Evolutionary conservation across 2,888 invertebrate genomes (phyloP).

Genomic region (Pandemis cinnamomeana): DNA sequence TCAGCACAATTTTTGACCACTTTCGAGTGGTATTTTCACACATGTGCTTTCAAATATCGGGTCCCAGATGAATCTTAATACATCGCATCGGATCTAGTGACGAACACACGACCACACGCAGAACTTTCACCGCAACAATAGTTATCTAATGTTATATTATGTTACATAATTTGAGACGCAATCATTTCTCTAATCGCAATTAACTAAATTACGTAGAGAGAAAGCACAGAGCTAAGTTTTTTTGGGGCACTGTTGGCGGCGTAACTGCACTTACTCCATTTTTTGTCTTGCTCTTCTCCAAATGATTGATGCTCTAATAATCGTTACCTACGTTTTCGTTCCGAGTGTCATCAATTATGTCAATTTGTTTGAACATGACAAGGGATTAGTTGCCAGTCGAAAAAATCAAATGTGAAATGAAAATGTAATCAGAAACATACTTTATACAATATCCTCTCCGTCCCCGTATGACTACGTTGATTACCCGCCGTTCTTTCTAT

Average conservation of each 20-base stretch:
- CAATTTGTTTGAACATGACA: too few relatives aligned
- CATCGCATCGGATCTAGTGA: constrained; percentile 5
- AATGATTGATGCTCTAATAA: constrained; percentile 6
- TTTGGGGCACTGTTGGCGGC: not conserved
- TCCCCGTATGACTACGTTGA: too few relatives aligned
- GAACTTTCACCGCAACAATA: constrained; percentile 65
- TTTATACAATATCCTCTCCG: too few relatives aligned
- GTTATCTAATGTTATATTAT: constrained; percentile 67
- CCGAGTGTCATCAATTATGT: too few relatives aligned
- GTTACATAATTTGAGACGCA: constrained; percentile 59
- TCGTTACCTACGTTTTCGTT: not conserved
- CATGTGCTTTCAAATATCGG: too few relatives aligned
- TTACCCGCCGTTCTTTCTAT: too few relatives aligned
- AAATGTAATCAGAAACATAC: too few relatives aligned
- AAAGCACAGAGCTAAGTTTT: constrained; percentile 20
- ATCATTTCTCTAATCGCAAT: constrained; percentile 46
- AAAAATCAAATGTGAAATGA: too few relatives aligned
- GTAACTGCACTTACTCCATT: not conserved
- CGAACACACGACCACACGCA: not conserved
- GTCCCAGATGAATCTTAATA: not conserved
- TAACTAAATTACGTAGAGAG: constrained; percentile 38
- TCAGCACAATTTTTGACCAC: too few relatives aligned
- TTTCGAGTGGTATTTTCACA: too few relatives aligned
- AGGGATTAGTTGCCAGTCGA: too few relatives aligned
- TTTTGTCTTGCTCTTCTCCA: constrained; percentile 6